phyloP scores from a whole-genome alignment of 2,797 vertebrate genomes.

The Tokudaia muenninki region DNA sequence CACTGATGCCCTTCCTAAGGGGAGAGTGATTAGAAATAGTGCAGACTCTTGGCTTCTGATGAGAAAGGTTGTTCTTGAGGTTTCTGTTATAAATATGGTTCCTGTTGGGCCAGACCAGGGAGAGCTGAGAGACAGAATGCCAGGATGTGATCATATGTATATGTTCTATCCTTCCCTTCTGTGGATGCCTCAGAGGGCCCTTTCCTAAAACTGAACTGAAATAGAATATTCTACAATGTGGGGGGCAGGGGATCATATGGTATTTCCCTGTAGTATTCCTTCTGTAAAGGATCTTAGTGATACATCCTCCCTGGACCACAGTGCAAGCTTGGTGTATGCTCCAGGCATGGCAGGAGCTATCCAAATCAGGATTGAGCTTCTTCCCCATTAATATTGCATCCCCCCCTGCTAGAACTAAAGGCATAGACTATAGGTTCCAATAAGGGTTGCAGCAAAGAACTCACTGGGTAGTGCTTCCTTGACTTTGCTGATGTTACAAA shows the following conservation, averaged over 20 bases:
- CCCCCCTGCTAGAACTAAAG: not conserved
- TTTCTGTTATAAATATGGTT: constrained; percentile 24
- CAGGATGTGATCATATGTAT: not conserved
- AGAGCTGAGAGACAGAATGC: not conserved
- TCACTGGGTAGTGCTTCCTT: not conserved
- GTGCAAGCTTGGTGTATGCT: not conserved
- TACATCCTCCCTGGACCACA: not conserved
- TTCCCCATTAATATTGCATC: not conserved
- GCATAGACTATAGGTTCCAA: not conserved
- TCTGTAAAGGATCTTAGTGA: not conserved
- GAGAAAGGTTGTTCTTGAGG: not conserved
- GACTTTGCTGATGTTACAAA: not conserved
- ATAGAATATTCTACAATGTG: not conserved
- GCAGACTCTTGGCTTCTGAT: constrained; percentile 27
- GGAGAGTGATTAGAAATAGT: constrained; percentile 65
- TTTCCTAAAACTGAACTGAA: not conserved
- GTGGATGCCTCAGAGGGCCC: not conserved
- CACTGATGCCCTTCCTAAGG: constrained; percentile 59
- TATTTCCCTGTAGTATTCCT: fast-evolving
- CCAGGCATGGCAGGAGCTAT: not conserved
- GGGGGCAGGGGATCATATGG: not conserved
- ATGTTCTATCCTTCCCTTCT: not conserved
- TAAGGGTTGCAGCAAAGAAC: not conserved
- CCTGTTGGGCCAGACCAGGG: not conserved
- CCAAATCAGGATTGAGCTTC: not conserved